Base-by-base conservation (phyloP, 2,797 vertebrate species). In the Acanthurus tractus region DNA sequence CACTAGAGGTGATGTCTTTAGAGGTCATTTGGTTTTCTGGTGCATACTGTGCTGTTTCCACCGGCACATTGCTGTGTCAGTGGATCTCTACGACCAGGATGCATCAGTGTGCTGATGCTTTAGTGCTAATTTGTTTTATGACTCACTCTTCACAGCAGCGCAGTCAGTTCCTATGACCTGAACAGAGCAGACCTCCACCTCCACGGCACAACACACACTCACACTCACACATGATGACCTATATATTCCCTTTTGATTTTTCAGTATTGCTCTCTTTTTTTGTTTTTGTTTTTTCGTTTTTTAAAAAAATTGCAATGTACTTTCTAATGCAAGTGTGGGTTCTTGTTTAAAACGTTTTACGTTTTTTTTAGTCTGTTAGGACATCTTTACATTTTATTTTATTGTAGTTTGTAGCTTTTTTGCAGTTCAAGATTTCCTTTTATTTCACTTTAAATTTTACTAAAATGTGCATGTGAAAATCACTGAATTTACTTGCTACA, bases 21-120 rank as follows among this genome's bases (percentile, higher is more conserved):
- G 86, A 91, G 90, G 90, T 89, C 89, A 83, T 89, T 87, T 79
- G 63, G 61, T 62, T 75, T 82, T 84, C 70, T 88, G 83, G 74
- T 80, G 89, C 88, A 85, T 46, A 66, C 88, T 83, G 48, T 55
- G 81, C 83, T 77, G 75, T 86, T 86, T 86, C 78, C 67, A 74
- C 58, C 50, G 72, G 70, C 84, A 79, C 77, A 76, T 11, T 86
- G 86, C 85, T 87, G 88, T 87, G 87, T 89, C 84, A 86, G 86
- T 78, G 56, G 38, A 74, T 83, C 73, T 75, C 57, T 63, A 5
- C 22, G 78, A 76, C 63, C 64, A 75, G 70, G 67, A 80, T 65
- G 61, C 63, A 63, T 85, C 84, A 69, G 55, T 63, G 71, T 78
- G 88, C 75, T 84, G 85, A 82, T 86, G 85, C 80, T 74, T 57